Base-by-base conservation (phyloP, 2,797 vertebrate species). In the Erethizon dorsatum region DNA sequence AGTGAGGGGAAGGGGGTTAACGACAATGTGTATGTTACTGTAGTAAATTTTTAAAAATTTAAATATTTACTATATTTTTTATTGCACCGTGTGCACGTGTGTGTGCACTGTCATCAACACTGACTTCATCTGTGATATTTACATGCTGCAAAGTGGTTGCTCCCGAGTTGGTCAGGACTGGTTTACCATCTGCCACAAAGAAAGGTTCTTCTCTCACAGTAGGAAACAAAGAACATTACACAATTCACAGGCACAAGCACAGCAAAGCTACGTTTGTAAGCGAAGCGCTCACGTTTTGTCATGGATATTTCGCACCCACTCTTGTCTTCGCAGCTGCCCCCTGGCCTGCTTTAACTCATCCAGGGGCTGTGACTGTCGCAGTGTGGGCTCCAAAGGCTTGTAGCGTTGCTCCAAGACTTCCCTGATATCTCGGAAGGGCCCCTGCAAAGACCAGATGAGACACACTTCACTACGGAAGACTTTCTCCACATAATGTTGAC, bases 341-440 rank as follows among this genome's bases (percentile, higher is more conserved):
- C 98, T 98, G 95, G 98, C 98, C 97, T 98, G 98, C 96, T 99
- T 98, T 50, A 98, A 91, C 59, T 99, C 98, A 52, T 88, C 94
- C 94, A 99, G 98, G 59, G 99, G 99, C 95, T 99, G 99, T 94
- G 99, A 98, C 88, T 99, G 98, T 91, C 98, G 94, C 97, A 99
- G 91, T 4, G 98, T 99, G 85, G 99, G 99, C 90, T 99, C 99
- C 97, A 99, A 97, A 95, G 99, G 99, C 94, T 98, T 99, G 95
- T 99, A 98, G 26, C 98, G 99, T 96, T 99, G 99, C 95, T 93
- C 87, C 97, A 99, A 93, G 65, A 99, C 99, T 91, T 99, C 99
- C 33, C 96, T 96, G 0, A 98, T 95, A 96, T 99, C 84, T 0
- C 99, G 99, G 97, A 99, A 99, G 65, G 99, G 99, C 63, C 99